phyloP scores from a whole-genome alignment of 2,113 vertebrate species.

The Cervus canadensis region DNA sequence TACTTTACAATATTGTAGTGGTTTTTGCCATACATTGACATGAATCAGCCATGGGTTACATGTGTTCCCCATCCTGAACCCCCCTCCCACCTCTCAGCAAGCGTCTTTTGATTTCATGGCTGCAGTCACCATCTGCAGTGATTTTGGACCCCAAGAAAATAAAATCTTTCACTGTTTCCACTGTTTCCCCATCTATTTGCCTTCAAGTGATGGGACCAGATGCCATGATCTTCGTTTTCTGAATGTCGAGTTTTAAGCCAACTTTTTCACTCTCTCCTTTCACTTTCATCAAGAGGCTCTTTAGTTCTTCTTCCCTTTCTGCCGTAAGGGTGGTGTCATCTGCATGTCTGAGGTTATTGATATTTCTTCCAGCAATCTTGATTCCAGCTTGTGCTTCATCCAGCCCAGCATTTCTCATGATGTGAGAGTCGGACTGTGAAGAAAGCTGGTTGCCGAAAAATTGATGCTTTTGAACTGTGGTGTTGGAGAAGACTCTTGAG shows the following conservation, averaged over 20 bases:
- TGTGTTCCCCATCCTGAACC: too few relatives aligned
- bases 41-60: too few relatives aligned
- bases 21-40: too few relatives aligned
- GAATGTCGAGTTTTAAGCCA: background rate
- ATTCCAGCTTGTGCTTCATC: background rate
- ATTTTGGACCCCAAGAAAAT: background rate
- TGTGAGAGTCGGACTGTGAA: background rate
- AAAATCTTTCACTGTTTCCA: background rate
- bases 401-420: background rate
- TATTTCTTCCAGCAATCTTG: accelerated
- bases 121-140: background rate
- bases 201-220: background rate
- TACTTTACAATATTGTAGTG: too few relatives aligned
- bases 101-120: background rate
- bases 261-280: background rate
- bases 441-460: too few relatives aligned
- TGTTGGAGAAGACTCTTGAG: too few relatives aligned
- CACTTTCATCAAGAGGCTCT: background rate
- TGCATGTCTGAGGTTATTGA: background rate
- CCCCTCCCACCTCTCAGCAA: background rate
- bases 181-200: background rate
- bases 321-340: background rate
- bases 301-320: background rate
- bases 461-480: too few relatives aligned
- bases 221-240: background rate